phyloP scores from a whole-genome alignment of 2,113 vertebrate species.

The Bos javanicus region DNA sequence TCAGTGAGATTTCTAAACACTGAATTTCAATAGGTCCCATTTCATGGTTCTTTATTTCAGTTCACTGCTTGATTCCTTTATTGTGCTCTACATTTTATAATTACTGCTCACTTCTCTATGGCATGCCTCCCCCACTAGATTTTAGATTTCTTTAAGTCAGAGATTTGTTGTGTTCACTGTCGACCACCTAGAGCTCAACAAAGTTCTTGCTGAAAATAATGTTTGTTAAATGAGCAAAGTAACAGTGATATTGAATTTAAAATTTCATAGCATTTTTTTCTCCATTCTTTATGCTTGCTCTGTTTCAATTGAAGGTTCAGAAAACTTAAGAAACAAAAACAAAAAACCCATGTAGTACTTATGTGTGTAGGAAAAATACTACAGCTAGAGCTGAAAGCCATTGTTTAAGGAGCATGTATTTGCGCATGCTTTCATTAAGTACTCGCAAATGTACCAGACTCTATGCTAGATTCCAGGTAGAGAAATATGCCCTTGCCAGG shows the following conservation, averaged over 20 bases:
- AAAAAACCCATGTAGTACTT: not conserved
- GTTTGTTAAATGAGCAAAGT: not conserved
- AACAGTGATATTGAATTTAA: not conserved
- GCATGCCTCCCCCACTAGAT: fast-evolving
- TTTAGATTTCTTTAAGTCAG: not conserved
- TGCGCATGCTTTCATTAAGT: not conserved
- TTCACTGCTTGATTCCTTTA: not conserved
- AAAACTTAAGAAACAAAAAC: not conserved
- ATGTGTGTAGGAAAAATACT: not conserved
- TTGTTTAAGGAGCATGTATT: not conserved
- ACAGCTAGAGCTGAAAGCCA: not conserved
- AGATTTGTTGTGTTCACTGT: not conserved
- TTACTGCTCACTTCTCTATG: not conserved
- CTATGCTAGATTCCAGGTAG: not conserved
- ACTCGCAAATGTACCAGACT: not conserved
- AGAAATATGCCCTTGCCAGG: not conserved
- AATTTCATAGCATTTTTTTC: not conserved
- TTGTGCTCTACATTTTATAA: not conserved
- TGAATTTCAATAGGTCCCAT: not conserved
- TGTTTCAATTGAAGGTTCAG: not conserved
- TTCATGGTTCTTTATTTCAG: not conserved
- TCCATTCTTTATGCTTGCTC: not conserved
- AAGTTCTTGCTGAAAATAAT: not conserved
- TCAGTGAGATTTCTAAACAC: not conserved
- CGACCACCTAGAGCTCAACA: not conserved